These are phyloP conservation scores for Aegypius monachus DNA, from an alignment of 2,113 vertebrate genomes.

Conservation along the genomic window DNA sequence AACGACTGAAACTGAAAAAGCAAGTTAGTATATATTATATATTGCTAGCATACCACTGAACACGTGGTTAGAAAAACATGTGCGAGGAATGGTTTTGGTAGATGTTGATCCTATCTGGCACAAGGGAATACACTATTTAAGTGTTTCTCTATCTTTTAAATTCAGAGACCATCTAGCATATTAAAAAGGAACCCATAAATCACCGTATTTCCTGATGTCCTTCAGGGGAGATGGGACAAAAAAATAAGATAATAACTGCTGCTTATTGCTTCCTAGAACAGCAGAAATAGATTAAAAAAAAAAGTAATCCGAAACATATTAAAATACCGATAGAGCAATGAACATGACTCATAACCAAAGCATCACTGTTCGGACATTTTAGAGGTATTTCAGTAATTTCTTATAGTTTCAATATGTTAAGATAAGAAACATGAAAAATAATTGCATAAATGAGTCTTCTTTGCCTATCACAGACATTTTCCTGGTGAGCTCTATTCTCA, in stretches of 20 bases:
- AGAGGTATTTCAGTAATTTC: neutral
- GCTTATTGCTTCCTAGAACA: neutral
- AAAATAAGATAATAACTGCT: neutral
- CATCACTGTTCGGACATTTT: neutral
- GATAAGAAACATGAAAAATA: neutral
- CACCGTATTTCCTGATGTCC: neutral
- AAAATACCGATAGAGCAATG: neutral
- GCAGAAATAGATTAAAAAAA: neutral
- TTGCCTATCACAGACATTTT: neutral
- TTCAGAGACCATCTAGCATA: neutral
- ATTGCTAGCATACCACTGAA: neutral
- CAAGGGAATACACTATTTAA: neutral
- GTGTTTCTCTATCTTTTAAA: neutral
- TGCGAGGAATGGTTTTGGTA: neutral
- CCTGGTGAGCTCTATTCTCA: neutral
- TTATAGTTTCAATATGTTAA: neutral
- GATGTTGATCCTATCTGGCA: neutral
- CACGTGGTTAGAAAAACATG: neutral
- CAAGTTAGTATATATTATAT: neutral
- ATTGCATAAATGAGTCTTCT: neutral
- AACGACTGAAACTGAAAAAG: neutral
- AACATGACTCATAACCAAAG: neutral
- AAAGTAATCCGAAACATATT: neutral
- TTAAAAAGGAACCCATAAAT: neutral
- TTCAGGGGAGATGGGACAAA: neutral